A percentile compares a stretch with the other conserved stretches of the same genome.
Evolutionary conservation across 1,140 invertebrate species (phyloP).

Genomic region (Drosophila athabasca): DNA sequence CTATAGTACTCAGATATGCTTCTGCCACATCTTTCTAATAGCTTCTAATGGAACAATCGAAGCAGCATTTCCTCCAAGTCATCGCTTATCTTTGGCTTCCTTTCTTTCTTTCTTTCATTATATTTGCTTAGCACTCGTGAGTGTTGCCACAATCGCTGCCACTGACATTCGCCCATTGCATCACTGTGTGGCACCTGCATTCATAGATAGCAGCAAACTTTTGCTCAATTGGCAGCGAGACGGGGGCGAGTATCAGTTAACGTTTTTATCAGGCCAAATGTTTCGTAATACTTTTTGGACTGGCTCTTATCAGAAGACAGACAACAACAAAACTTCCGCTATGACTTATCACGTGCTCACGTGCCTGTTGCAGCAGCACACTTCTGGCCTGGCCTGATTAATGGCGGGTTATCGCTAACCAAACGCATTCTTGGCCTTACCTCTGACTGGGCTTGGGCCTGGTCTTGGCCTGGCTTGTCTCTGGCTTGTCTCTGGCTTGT

Average conservation of each 20-base stretch:
- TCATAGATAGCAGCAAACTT: slow-evolving; percentile 52
- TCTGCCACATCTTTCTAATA: no score
- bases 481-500: slow-evolving; percentile 24
- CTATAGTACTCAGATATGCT: no score
- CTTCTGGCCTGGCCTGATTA: slow-evolving; percentile 43
- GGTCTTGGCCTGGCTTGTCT: slow-evolving; percentile 43
- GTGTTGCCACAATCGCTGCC: slow-evolving; percentile 1
- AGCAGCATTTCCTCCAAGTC: no score
- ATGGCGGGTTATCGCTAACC: slow-evolving; percentile 27
- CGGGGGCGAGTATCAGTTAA: no score
- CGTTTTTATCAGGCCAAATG: slow-evolving; percentile 34
- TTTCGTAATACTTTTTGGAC: slow-evolving; percentile 51
- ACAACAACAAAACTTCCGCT: slow-evolving; percentile 52
- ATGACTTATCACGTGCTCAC: slow-evolving; percentile 60
- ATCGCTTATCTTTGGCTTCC: no score
- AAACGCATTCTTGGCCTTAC: slow-evolving; percentile 19
- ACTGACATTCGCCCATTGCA: slow-evolving; percentile 61
- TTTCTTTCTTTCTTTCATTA: no score
- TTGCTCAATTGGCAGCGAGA: slow-evolving; percentile 23
- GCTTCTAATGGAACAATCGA: no score
- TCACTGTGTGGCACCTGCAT: slow-evolving; percentile 60
- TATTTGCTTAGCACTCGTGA: not conserved
- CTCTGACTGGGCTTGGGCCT: slow-evolving; percentile 2
- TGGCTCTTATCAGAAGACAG: slow-evolving; percentile 16
- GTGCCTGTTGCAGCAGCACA: slow-evolving; percentile 45